A percentile compares a stretch with the other conserved stretches of the same genome.
phyloP scores from a whole-genome alignment of 2,113 vertebrate species.

The Pyxicephalus adspersus region DNA sequence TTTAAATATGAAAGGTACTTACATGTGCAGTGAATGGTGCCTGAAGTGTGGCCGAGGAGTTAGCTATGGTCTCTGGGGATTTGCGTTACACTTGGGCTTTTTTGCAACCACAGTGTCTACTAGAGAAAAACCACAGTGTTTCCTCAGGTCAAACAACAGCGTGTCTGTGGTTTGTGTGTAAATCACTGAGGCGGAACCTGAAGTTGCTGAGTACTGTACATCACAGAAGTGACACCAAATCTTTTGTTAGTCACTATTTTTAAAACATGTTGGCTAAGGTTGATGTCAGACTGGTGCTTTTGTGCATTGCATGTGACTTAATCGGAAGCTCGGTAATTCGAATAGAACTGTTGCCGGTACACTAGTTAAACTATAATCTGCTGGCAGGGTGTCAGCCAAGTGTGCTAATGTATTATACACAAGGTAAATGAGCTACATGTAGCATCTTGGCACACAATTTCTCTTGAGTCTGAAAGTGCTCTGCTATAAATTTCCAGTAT shows the following conservation, averaged over 20 bases:
- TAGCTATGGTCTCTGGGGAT: slow-evolving; percentile 12
- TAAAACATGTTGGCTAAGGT: no score
- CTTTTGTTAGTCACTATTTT: slow-evolving; percentile 14
- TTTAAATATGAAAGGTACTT: neutral
- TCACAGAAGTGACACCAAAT: slow-evolving; percentile 33
- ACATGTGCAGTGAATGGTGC: neutral
- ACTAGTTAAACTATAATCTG: no score
- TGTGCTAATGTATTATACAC: no score
- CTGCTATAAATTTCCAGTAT: no score
- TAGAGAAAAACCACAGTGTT: slow-evolving; percentile 54
- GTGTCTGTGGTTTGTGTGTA: slow-evolving; percentile 55
- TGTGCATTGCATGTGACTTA: no score
- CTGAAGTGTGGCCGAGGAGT: neutral
- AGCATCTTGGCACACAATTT: no score
- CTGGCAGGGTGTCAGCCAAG: no score
- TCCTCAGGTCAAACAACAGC: slow-evolving; percentile 50
- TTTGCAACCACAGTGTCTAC: slow-evolving; percentile 50
- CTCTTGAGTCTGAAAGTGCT: no score
- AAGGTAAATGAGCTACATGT: no score
- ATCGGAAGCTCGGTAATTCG: no score
- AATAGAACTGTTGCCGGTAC: no score
- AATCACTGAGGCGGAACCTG: slow-evolving; percentile 53
- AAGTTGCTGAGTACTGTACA: slow-evolving; percentile 17
- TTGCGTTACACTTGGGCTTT: slow-evolving; percentile 42
- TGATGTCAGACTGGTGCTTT: no score